A percentile compares a stretch with the other conserved stretches of the same genome.
These are phyloP conservation scores for Pholis gunnellus DNA, from an alignment of 2,113 vertebrate species.

Conservation along the genomic window DNA sequence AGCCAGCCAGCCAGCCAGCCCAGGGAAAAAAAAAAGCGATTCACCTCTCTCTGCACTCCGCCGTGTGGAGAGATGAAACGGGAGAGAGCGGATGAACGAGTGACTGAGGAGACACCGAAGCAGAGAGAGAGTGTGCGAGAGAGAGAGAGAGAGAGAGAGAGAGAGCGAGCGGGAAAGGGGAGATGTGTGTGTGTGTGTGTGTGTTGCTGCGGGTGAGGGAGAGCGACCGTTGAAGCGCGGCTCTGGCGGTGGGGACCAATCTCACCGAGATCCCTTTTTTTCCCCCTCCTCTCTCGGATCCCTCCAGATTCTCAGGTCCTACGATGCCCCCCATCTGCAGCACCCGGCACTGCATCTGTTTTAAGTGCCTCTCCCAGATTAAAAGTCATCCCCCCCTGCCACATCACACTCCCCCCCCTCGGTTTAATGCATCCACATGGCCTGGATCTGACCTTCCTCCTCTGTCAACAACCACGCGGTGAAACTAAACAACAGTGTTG, in stretches of 20 bases:
- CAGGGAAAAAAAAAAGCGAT: slow-evolving; percentile 34
- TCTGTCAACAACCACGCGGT: background rate
- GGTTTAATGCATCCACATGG: slow-evolving; percentile 62
- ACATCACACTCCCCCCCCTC: slow-evolving; percentile 56
- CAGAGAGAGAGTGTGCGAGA: slow-evolving; percentile 8
- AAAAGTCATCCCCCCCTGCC: slow-evolving; percentile 70
- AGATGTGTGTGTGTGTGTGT: background rate
- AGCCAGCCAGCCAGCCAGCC: slow-evolving; percentile 35
- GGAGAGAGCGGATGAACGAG: slow-evolving; percentile 49
- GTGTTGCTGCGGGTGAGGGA: slow-evolving; percentile 54
- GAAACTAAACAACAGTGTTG: slow-evolving; percentile 13
- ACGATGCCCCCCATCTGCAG: slow-evolving; percentile 73
- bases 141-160: background rate
- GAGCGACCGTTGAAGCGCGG: slow-evolving; percentile 56
- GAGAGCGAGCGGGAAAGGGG: slow-evolving; percentile 17
- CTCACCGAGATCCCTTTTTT: slow-evolving; percentile 59
- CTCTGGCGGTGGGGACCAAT: slow-evolving; percentile 66
- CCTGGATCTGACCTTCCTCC: slow-evolving; percentile 41
- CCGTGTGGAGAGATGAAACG: slow-evolving; percentile 48
- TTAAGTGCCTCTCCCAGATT: slow-evolving; percentile 26
- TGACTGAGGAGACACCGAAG: slow-evolving; percentile 40
- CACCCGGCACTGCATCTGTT: slow-evolving; percentile 47
- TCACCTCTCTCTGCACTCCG: slow-evolving; percentile 50
- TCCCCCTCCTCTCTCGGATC: slow-evolving; percentile 50
- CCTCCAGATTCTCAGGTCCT: slow-evolving; percentile 77